Base-by-base conservation (phyloP, 2,888 invertebrate species). In the Macrosoma leucophasiata region DNA sequence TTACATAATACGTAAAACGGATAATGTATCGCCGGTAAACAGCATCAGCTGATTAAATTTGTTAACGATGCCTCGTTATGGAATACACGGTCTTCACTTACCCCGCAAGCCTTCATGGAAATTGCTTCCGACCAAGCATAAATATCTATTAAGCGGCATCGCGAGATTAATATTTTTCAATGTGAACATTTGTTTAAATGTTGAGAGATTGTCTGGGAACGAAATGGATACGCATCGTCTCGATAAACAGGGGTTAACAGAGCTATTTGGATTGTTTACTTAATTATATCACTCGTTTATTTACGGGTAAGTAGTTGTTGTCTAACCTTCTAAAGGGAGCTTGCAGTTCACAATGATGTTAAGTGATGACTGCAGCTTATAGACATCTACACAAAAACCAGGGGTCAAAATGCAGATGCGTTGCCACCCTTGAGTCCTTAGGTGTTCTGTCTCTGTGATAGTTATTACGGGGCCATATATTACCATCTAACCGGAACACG, bases 91-190 rank as follows among this genome's bases (percentile, higher is more conserved):
- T 43, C 44, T 44, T 50, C 46, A 52, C 49, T 51, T 47, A 46
- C 49, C 50, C 54, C 51, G 52, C 52, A 55, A 56, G 50, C 58
- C 66, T 69, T 69, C 62, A 58, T 60, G 60, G 55, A 71, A 71
- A 82, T 82, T 82, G 79, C 61, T 60, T 77, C 59, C 73, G 55
- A 44, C 71, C 71, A 71, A 62, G 78, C 84, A 81, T 81, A 79
- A 82, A 84, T 81, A 82, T 81, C 82, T 81, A 81, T 82, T 74
- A 84, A 58, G 64, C 63, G 57, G 59, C 62, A 61, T 61, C 53
- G 50, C 49, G 61, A 69, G 74, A 75, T 79, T 79, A 76, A 81
- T 78, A 79, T 81, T 84, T 84, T 82, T 81, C 77, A 65, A 59
- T 63, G 56, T 56, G 49, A 53, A 46, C 55, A 55, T 60, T 63